Evolutionary conservation across 2,113 vertebrate species (phyloP), one percentile per base, ranked within the genome.

Genomic region (Proteles cristata): DNA sequence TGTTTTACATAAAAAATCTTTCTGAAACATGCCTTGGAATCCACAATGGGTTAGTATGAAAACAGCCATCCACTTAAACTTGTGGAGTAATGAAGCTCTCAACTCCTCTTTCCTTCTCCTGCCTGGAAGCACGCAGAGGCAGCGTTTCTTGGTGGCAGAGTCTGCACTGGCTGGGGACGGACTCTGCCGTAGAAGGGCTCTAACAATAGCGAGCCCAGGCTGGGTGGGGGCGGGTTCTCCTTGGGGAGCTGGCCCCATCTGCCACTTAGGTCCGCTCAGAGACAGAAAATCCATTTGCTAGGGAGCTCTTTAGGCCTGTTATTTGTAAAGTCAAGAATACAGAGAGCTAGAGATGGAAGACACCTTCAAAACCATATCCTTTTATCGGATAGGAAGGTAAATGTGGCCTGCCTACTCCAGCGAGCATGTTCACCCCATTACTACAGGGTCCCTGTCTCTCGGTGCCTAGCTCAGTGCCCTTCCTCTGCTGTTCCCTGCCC

Each of bases 241-340:
- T 83, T 45, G 39, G 96, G 95, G 92, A 97, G 25, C 66, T 1
- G 48, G 94, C 53, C 95, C 93, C 97, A 96, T 97, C 97, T 97
- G 97, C 58, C 82, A 96, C 92, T 96, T 85, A 88, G 91, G 91
- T 90, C 82, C 77, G 85, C 43, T 89, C 82, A 21, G 61, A 95
- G 92, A 97, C 71, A 95, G 82, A 97, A 96, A 97, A 96, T 93
- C 92, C 94, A 94, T 96, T 96, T 97, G 88, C 92, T 90, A 93
- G 48, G 65, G 53, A 90, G 77, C 35, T 66, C 55, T 96, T 69
- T 85, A 35, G 65, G 85, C 50, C n/a, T 84, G 76, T 76, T 96
- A 39, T 84, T 94, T 96, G 68, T 81, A 39, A 95, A 94, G 85
- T 84, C 23, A 85, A 85, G 92, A 71, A 80, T 17, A 95, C n/a